Percentiles rank a stretch among this genome's conserved stretches.
phyloP scores from a whole-genome alignment of 2,888 invertebrate species.

The Neocrepidodera transversa region DNA sequence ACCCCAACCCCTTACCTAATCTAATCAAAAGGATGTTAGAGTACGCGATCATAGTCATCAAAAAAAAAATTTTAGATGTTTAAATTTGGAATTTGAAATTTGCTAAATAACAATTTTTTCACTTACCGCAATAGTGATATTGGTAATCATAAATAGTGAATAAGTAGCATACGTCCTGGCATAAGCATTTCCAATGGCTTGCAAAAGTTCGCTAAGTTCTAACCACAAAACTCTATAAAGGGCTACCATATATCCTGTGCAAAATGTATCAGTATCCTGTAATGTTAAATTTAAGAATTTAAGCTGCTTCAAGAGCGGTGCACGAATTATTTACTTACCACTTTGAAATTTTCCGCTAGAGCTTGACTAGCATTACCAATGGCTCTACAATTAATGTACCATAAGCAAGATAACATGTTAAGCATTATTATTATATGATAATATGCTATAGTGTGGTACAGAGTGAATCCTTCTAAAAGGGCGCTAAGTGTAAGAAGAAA shows the following conservation, averaged over 20 bases:
- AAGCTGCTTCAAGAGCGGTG: no score
- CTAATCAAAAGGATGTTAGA: no score
- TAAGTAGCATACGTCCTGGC: conserved; percentile 73
- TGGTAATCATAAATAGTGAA: conserved; percentile 72
- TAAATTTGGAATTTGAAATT: no score
- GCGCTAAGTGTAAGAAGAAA: conserved; percentile 68
- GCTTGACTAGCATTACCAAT: conserved; percentile 66
- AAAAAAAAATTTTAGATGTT: no score
- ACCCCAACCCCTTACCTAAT: no score
- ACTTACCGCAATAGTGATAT: conserved; percentile 69
- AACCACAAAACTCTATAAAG: conserved; percentile 71
- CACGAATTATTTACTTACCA: conserved; percentile 48
- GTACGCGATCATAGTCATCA: no score
- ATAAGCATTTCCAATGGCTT: conserved; percentile 71
- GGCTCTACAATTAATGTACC: conserved; percentile 74
- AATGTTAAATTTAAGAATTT: conserved; percentile 20
- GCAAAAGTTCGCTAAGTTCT: conserved; percentile 70
- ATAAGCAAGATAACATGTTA: conserved; percentile 75
- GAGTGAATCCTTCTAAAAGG: conserved; percentile 69
- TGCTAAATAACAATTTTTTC: no score
- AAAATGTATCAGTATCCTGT: conserved; percentile 67
- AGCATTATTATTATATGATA: conserved; percentile 75
- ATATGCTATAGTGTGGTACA: conserved; percentile 69
- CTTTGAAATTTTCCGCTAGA: conserved; percentile 56
- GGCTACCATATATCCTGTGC: conserved; percentile 65